Base-by-base conservation (phyloP, 2,113 vertebrate species). In the Oceanites oceanicus region DNA sequence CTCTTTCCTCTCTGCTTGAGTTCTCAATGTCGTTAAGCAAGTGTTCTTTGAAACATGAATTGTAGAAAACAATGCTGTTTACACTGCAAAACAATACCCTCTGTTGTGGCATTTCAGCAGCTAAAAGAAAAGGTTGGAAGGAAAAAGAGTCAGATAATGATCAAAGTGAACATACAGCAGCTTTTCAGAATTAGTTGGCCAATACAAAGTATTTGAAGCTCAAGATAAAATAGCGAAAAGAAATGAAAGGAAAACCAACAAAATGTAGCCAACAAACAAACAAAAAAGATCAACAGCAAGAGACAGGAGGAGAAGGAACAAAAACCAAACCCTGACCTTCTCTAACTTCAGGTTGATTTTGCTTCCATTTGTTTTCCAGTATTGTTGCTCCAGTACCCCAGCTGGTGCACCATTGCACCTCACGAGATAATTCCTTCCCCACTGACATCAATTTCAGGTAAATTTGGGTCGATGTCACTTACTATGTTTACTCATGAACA, bases 1-100 rank as follows among this genome's bases (percentile, higher is more conserved):
- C 59, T 88, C 92, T 92, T 90, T 92, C 34, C 58, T 95, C 92
- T 93, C 91, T 91, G 91, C 89, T 97, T 94, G 96, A 97, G 58
- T 79, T 92, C 91, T 94, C 73, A 32, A 9, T 47, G 58, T 76
- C 1, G 0, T 87, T 89, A 81, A 72, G 70, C 62, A 94, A 95
- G 83, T 22, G 58, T 56, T 96, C 92, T 96, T 96, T 94, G 83
- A 94, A 95, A 91, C 1, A 2, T 47, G 40, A 74, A 38, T 40
- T 89, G 65, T 65, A 72, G 91, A 75, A 96, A 94, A 91, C 86
- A 94, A 71, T 92, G 68, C n/a, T 62, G 94, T 94, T 92, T 92
- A 68, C 45, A n/a, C 73, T 75, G 66, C 50, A 91, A 92, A 96
- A 72, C 76, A 87, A 72, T 58, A 82, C 87, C 45, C 34, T 94